These are phyloP conservation scores for Boulengeromyrus knoepffleri DNA, from an alignment of 2,113 vertebrate species.

Conservation along the genomic window DNA sequence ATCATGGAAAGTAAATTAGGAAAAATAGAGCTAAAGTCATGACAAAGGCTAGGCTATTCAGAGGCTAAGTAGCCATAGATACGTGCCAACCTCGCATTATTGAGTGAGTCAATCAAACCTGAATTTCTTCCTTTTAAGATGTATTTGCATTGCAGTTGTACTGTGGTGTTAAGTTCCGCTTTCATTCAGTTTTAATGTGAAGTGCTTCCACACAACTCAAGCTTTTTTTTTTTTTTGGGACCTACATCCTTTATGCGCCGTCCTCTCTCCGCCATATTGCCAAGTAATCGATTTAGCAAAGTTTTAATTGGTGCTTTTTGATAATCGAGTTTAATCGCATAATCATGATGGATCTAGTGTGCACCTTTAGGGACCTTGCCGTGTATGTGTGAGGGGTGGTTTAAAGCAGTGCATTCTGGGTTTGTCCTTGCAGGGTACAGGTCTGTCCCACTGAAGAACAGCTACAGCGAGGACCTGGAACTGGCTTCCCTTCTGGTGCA, in stretches of 20 bases:
- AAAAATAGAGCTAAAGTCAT: not conserved
- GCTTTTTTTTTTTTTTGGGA: no score
- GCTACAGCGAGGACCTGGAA: slow-evolving; percentile 93
- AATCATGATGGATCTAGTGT: not conserved
- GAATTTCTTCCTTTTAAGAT: no score
- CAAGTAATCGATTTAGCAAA: not conserved
- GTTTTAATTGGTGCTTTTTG: not conserved
- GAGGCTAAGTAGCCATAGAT: not conserved
- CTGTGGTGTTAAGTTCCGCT: no score
- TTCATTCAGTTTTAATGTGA: no score
- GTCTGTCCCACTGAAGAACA: slow-evolving; percentile 93
- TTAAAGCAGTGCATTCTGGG: not conserved
- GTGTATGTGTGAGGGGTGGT: not conserved
- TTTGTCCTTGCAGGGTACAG: slow-evolving; percentile 70
- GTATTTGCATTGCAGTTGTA: no score
- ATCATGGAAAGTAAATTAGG: not conserved
- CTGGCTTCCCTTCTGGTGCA: slow-evolving; percentile 86
- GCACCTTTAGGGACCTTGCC: not conserved
- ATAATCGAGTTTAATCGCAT: not conserved
- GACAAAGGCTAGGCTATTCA: not conserved
- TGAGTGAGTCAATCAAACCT: no score
- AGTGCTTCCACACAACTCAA: no score
- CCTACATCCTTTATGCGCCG: no score
- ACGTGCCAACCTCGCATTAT: no score
- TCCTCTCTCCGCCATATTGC: not conserved